Evolutionary conservation across 2,113 vertebrate species (phyloP), one percentile per base, ranked within the genome.

Genomic region (Thalassarche chlororhynchos): DNA sequence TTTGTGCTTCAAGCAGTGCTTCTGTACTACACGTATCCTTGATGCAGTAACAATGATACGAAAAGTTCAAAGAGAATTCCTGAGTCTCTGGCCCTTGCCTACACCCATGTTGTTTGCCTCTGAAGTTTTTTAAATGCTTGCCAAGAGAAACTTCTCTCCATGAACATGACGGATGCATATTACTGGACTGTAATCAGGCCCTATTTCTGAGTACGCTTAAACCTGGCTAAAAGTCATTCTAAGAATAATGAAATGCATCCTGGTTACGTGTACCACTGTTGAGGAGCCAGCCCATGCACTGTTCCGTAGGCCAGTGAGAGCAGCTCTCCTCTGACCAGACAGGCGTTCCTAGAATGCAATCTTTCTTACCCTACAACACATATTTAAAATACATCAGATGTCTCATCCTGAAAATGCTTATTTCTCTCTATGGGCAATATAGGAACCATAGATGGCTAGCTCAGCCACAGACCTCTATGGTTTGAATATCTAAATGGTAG

Each of bases 221-320:
- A n/a, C 28, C 42, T 49, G 64, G 31, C 34, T 31, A 32, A 82
- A 74, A 82, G 4, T 28, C 7, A 2, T 64, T 38, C 52, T 36
- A 29, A 81, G 38, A 46, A 36, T 44, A 69, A 42, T 21, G 65
- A 84, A 72, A 58, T 36, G 9, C 21, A 14, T 49, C 15, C 57
- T 64, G 47, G 18, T n/a, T 71, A 34, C 0, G 1, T 5, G 17
- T n/a, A 20, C 46, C 0, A 1, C 51, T 55, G 38, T 18, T 36
- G 57, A 71, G 66, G 38, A n/a, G 51, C 14, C 17, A 18, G 5
- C 9, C 38, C 7, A 3, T 34, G 60, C 19, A 2, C 68, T 24
- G 58, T 54, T 71, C 26, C 34, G 58, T 5, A 31, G 47, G 61
- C 16, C 31, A 26, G 26, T 4, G 46, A 28, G 65, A 60, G 52